Percentiles rank a stretch among this genome's conserved stretches.
These are phyloP conservation scores for Simalia tracyae DNA, from an alignment of 2,797 vertebrate genomes.

Conservation along the genomic window DNA sequence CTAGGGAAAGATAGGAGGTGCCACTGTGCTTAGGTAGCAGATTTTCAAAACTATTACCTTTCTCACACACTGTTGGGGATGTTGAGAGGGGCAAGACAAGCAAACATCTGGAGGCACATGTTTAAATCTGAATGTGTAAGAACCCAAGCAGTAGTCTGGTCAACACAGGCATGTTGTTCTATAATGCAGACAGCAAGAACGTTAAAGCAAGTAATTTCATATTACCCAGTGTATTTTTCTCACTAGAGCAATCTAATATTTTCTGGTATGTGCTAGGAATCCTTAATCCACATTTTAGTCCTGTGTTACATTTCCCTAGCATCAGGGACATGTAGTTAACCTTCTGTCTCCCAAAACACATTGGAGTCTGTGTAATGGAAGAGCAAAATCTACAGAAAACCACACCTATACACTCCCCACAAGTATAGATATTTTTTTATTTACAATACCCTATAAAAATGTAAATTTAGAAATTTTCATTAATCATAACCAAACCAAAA, in stretches of 20 bases:
- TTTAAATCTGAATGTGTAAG: not conserved
- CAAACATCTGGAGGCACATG: not conserved
- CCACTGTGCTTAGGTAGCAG: not conserved
- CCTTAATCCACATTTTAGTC: not conserved
- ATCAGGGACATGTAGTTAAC: not conserved
- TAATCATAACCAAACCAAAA: constrained; percentile 70
- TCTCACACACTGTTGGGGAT: not conserved
- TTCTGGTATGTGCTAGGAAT: not conserved
- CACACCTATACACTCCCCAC: constrained; percentile 23
- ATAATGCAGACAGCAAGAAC: not conserved
- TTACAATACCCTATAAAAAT: constrained; percentile 80
- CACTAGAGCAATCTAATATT: not conserved
- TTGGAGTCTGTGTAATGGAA: not conserved
- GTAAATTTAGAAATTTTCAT: constrained; percentile 78
- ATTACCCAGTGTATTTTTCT: not conserved
- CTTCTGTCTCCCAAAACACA: not conserved
- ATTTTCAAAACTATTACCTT: not conserved
- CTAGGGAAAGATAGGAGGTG: not conserved
- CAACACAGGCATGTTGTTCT: not conserved
- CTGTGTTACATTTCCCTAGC: not conserved
- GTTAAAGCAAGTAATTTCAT: not conserved
- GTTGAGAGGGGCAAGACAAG: not conserved
- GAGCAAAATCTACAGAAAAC: not conserved
- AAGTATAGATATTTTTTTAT: constrained; percentile 78
- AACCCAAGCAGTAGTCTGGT: not conserved